A percentile compares a stretch with the other conserved stretches of the same genome.
Conservation (phyloP, 2,113 vertebrate species). For the Chiloscyllium plagiosum region DNA sequence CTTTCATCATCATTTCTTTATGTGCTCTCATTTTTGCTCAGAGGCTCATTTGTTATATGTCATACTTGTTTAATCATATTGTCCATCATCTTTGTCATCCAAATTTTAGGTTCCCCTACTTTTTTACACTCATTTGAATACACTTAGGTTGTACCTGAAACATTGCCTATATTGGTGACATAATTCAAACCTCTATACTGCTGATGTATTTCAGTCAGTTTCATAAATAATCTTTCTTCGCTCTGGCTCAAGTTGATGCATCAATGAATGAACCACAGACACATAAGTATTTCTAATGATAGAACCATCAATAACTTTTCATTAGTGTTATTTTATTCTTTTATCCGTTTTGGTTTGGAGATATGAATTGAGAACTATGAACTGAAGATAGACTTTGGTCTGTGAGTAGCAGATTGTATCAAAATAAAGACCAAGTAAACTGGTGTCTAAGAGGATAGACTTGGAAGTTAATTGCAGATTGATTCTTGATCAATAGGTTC, state of each 20-base stretch:
- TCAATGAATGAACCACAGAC: not conserved
- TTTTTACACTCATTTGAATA: not conserved
- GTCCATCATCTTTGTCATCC: not conserved
- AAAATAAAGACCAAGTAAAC: too few species aligned
- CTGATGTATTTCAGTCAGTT: not conserved
- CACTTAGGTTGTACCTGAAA: not conserved
- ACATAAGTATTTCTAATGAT: not conserved
- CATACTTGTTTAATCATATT: not conserved
- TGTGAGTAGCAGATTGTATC: too few species aligned
- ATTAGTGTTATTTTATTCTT: too few species aligned
- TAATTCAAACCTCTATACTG: not conserved
- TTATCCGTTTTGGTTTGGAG: too few species aligned
- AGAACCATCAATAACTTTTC: too few species aligned
- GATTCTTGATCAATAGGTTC: too few species aligned
- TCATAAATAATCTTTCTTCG: not conserved
- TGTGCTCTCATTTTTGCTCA: not conserved
- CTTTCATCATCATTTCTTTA: not conserved
- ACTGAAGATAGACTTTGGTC: too few species aligned
- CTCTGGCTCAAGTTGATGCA: not conserved
- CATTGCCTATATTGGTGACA: not conserved
- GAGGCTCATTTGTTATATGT: not conserved
- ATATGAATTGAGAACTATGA: too few species aligned
- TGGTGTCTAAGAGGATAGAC: too few species aligned
- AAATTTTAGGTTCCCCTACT: not conserved
- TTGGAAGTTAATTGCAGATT: too few species aligned